A percentile compares a stretch with the other conserved stretches of the same genome.
phyloP scores from a whole-genome alignment of 2,888 invertebrate genomes.

The Zelleria hepariella region DNA sequence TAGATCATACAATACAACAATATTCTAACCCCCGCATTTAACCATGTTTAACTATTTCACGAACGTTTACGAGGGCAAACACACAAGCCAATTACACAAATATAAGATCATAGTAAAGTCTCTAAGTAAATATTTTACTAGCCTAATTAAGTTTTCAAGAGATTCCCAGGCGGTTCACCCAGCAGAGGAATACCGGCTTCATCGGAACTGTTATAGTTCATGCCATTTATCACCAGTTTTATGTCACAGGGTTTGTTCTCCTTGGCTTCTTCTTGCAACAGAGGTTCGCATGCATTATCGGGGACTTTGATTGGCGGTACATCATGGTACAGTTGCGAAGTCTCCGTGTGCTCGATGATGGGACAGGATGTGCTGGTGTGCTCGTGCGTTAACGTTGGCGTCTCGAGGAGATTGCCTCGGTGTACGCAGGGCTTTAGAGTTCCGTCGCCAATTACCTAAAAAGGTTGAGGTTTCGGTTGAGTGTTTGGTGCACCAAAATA shows the following conservation, averaged over 20 bases:
- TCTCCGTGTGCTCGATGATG: conserved; percentile 73
- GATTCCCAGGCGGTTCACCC: conserved; percentile 37
- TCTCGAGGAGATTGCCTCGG: conserved; percentile 59
- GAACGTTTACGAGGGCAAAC: background rate
- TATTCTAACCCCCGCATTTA: background rate
- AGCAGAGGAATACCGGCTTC: conserved; percentile 53
- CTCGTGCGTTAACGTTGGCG: conserved; percentile 60
- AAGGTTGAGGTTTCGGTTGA: too few species aligned
- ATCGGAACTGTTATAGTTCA: conserved; percentile 35
- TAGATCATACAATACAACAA: background rate
- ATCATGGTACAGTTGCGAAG: conserved; percentile 14
- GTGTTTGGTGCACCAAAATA: too few species aligned
- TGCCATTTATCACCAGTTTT: conserved; percentile 54
- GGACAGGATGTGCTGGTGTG: conserved; percentile 79
- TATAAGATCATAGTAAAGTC: background rate
- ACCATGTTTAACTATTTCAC: background rate
- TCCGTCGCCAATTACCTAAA: conserved; percentile 70
- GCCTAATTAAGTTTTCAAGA: conserved; percentile 14
- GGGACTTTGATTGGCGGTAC: background rate
- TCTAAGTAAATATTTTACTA: background rate
- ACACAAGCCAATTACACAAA: background rate
- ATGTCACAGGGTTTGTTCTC: conserved; percentile 35
- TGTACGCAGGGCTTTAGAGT: conserved; percentile 65
- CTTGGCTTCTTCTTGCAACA: conserved; percentile 11
- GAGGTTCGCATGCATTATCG: conserved; percentile 10